Base-by-base conservation (phyloP, 2,113 vertebrate species). In the Gopherus evgoodei region DNA sequence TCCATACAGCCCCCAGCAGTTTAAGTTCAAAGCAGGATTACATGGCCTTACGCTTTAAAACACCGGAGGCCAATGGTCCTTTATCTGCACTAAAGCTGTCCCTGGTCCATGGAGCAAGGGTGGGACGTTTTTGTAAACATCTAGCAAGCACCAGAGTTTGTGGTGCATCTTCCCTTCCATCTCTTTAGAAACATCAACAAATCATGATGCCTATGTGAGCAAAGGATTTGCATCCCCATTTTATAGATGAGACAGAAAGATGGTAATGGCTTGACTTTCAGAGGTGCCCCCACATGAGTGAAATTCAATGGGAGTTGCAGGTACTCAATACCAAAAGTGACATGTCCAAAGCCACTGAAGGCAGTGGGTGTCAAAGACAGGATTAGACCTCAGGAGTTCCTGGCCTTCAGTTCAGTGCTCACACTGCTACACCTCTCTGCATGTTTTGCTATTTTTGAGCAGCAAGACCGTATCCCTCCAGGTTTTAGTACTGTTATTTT, bases 181-280 rank as follows among this genome's bases (percentile, higher is more conserved):
- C 42, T 90, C 88, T 90, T 89, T 87, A 86, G 79, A 92, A 95
- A 59, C 7, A 6, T 86, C 84, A 90, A 92, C 89, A 96, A 47
- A 95, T 83, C n/a, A 6, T 91, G 90, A 94, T 96, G 85, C 76
- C 90, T 93, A 88, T 9, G 86, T 82, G 83, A 5, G 29, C 49
- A 87, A 90, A 90, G 86, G 88, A 91, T 57, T 56, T 27, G 25
- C 31, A 62, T 59, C 86, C 90, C 93, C 24, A 12, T 91, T 97
- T 96, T 96, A 92, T 84, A 83, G 84, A 90, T 49, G 82, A 94
- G 82, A 76, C 92, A 93, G 87, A 79, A 95, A 93, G 53, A 91
- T 95, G 82, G 54, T 87, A 89, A 86, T 87, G 88, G 29, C n/a
- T 91, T 90, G 87, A 25, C 95, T 89, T 95, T 95, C 81, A 31